A percentile compares a stretch with the other conserved stretches of the same genome.
Conservation (phyloP, 2,113 vertebrate species). For the Sylvia atricapilla region DNA sequence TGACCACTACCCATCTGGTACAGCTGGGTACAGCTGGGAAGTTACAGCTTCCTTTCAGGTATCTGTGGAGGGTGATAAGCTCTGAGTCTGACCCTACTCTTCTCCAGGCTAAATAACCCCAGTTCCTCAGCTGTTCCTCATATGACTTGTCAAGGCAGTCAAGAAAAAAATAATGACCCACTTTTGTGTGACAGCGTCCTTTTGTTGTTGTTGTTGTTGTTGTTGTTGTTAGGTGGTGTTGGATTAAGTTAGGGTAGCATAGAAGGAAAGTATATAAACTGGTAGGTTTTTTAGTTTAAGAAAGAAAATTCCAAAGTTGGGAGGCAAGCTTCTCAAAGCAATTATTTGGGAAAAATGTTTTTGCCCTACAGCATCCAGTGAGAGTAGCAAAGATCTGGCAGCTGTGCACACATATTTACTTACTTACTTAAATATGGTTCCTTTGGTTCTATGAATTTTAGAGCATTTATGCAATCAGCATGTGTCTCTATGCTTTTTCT, state of each 20-base stretch:
- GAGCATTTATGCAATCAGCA: not conserved
- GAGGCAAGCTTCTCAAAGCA: not conserved
- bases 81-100: not conserved
- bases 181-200: not conserved
- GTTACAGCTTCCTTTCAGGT: not conserved
- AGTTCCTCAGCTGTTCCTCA: not conserved
- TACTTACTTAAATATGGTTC: not conserved
- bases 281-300: rapidly evolving
- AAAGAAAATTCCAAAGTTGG: too few species aligned
- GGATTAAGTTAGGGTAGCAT: not conserved
- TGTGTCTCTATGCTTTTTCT: not conserved
- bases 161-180: not conserved
- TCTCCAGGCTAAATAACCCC: not conserved
- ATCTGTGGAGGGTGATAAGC: not conserved
- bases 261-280: not conserved
- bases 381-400: not conserved
- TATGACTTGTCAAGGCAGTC: not conserved
- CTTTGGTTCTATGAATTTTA: not conserved
- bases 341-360: not conserved
- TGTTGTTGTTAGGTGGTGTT: not conserved
- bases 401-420: not conserved
- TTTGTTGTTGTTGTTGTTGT: too few species aligned
- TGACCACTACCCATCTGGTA: not conserved
- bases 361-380: not conserved
- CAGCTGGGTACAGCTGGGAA: too few species aligned